These are phyloP conservation scores for Gephyroberyx darwinii DNA, from an alignment of 2,797 vertebrate species.

Conservation along the genomic window DNA sequence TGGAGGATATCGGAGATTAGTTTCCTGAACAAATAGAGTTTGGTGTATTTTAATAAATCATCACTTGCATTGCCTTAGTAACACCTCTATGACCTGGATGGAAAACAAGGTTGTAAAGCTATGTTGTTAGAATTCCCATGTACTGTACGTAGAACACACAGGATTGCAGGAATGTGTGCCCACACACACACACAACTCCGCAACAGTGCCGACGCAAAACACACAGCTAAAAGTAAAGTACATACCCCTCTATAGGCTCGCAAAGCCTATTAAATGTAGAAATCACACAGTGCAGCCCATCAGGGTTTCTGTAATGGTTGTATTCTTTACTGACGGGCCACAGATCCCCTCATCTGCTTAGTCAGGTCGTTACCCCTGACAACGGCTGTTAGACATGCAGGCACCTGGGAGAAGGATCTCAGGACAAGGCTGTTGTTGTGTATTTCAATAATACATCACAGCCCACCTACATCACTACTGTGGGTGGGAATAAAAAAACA, in stretches of 20 bases:
- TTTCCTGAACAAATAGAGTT: conserved; percentile 62
- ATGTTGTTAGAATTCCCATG: neutral
- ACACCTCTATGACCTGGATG: conserved; percentile 14
- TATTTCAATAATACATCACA: conserved; percentile 45
- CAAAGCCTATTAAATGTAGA: conserved; percentile 10
- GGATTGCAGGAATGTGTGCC: neutral
- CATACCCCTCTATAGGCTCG: neutral
- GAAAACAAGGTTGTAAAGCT: conserved; percentile 26
- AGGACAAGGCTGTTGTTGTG: conserved; percentile 43
- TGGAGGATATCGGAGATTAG: conserved; percentile 47
- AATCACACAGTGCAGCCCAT: conserved; percentile 23
- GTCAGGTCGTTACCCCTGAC: conserved; percentile 52
- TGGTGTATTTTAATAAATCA: conserved; percentile 49
- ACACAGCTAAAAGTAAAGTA: neutral
- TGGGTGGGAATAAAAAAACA: conserved; percentile 43
- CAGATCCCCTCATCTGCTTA: conserved; percentile 42
- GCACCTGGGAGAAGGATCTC: conserved; percentile 46
- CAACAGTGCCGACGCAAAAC: neutral
- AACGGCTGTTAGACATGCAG: conserved; percentile 47
- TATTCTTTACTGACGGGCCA: conserved; percentile 31
- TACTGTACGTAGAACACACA: no score
- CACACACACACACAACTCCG: neutral
- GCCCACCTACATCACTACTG: conserved; percentile 39
- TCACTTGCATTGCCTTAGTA: conserved; percentile 49
- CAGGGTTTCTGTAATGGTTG: conserved; percentile 30